Conservation (phyloP, 2,797 vertebrate species). For the Mormyrus proboscirostris region DNA sequence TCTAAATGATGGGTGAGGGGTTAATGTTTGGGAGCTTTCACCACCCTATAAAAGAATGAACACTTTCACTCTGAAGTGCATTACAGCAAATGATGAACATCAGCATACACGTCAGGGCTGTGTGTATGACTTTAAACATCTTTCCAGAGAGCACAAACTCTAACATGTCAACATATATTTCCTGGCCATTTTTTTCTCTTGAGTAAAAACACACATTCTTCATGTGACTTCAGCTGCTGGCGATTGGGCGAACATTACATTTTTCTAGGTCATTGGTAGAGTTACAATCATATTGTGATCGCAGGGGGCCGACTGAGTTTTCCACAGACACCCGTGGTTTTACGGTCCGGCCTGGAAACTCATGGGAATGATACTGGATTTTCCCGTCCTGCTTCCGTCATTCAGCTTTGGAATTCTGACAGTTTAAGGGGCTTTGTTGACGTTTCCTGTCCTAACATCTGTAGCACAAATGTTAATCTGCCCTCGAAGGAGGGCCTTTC, state of each 20-base stretch:
- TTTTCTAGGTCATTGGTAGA: neutral
- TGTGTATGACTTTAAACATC: neutral
- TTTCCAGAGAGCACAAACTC: neutral
- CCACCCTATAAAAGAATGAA: neutral
- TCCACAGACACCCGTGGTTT: neutral
- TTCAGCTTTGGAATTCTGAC: neutral
- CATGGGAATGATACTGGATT: neutral
- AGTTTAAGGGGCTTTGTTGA: neutral
- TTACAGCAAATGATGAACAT: neutral
- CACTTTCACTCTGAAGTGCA: neutral
- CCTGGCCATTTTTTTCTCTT: neutral
- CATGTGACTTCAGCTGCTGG: neutral
- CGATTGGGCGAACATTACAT: neutral
- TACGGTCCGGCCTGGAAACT: neutral
- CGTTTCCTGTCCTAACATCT: slow-evolving; percentile 12
- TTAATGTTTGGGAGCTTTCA: neutral
- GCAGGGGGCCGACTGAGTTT: neutral
- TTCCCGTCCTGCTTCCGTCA: neutral
- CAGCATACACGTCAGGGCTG: neutral
- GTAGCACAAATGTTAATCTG: neutral
- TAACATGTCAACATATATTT: neutral
- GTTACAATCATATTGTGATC: slow-evolving; percentile 6
- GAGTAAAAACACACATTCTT: neutral
- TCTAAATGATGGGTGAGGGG: neutral
- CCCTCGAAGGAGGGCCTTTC: neutral